Conservation (phyloP, 1,140 invertebrate genomes). For the Diprion similis region DNA sequence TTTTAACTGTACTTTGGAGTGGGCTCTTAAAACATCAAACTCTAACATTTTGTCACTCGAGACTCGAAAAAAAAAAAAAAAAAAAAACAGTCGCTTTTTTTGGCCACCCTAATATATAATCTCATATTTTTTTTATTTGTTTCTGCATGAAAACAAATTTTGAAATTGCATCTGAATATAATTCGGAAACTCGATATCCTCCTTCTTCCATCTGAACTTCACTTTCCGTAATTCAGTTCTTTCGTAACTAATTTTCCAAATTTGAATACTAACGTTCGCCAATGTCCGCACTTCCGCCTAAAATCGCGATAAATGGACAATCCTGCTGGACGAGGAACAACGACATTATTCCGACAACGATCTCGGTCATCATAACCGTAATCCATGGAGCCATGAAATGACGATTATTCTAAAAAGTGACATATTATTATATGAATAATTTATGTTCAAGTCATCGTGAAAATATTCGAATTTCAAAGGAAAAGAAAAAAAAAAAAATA, state of each 20-base stretch:
- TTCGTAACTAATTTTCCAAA: conserved; percentile 12
- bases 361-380: conserved; percentile 57
- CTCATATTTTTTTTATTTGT: too few relatives aligned
- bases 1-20: too few relatives aligned
- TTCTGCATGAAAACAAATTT: too few relatives aligned
- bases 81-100: too few relatives aligned
- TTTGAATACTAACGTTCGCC: conserved; percentile 48
- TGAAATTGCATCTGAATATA: too few relatives aligned
- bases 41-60: too few relatives aligned
- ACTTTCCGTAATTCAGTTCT: too few relatives aligned
- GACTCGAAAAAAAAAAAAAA: too few relatives aligned
- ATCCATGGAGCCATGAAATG: conserved; percentile 61
- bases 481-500: neutral
- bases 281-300: conserved; percentile 50
- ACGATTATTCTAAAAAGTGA: conserved; percentile 52
- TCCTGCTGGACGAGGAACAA: conserved; percentile 52
- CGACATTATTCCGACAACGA: conserved; percentile 49
- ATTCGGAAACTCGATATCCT: too few relatives aligned
- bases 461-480: neutral
- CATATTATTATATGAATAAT: conserved; percentile 15
- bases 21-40: too few relatives aligned
- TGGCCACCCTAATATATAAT: too few relatives aligned
- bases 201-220: too few relatives aligned
- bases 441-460: neutral
- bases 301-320: conserved; percentile 47